Evolutionary conservation across 1,140 invertebrate species (phyloP).

Genomic region (Drosophila ficusphila): DNA sequence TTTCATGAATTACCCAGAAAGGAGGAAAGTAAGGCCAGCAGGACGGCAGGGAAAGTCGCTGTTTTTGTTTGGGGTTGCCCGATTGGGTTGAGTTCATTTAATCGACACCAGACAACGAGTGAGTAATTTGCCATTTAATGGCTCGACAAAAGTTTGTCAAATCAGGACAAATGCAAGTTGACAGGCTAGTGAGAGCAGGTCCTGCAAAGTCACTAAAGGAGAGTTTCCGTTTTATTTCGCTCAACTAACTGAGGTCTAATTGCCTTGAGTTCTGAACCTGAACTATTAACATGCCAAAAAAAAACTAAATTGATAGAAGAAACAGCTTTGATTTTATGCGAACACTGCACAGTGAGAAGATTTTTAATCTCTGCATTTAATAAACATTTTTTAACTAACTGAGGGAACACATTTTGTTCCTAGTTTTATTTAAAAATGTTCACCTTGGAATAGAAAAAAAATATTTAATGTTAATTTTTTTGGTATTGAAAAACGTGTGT

Average conservation of each 20-base stretch:
- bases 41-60: conserved; percentile 2
- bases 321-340: too few species aligned
- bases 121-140: conserved; percentile 73
- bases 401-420: too few species aligned
- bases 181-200: conserved; percentile 47
- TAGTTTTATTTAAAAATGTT: too few species aligned
- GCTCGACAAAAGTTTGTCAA: conserved; percentile 47
- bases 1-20: background rate
- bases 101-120: conserved; percentile 66
- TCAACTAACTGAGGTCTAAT: conserved; percentile 5
- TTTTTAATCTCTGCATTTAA: too few species aligned
- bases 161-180: conserved; percentile 53
- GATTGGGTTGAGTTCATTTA: conserved; percentile 75
- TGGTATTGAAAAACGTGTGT: too few species aligned
- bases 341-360: too few species aligned
- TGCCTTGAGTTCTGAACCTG: background rate
- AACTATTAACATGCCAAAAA: background rate
- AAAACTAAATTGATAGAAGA: background rate
- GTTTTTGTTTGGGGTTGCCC: conserved; percentile 49
- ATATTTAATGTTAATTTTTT: background rate
- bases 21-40: too few species aligned
- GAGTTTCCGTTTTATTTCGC: background rate
- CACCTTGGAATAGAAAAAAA: background rate
- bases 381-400: too few species aligned
- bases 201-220: conserved; percentile 11